Evolutionary conservation across 2,888 invertebrate species (phyloP).

Genomic region (Dolichomitus sp.): DNA sequence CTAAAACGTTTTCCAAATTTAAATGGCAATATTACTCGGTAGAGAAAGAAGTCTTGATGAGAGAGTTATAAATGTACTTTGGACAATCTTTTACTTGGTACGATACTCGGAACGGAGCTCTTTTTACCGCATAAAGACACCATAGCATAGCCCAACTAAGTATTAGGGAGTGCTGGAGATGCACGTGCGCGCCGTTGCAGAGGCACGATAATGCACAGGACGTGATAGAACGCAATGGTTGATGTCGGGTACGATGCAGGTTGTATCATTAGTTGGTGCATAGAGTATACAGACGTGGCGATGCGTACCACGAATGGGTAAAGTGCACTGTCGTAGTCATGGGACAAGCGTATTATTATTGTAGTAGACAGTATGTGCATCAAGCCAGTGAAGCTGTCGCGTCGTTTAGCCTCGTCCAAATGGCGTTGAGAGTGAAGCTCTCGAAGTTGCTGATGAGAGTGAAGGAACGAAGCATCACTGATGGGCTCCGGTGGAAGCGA

Average conservation of each 20-base stretch:
- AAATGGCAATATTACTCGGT: no score
- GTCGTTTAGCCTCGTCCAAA: constrained; percentile 45
- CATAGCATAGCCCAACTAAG: background rate
- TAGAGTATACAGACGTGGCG: constrained; percentile 10
- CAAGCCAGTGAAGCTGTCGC: constrained; percentile 32
- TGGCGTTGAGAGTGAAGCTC: constrained; percentile 23
- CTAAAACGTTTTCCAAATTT: no score
- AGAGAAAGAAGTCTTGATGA: no score
- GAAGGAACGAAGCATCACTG: constrained; percentile 38
- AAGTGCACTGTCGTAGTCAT: constrained; percentile 40
- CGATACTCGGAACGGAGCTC: background rate
- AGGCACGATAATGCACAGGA: constrained; percentile 39
- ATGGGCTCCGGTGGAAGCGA: constrained; percentile 23
- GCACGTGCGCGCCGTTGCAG: background rate
- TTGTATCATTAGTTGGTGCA: constrained; percentile 32
- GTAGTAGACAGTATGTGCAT: background rate
- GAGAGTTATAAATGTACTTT: no score
- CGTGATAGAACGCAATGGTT: constrained; percentile 48
- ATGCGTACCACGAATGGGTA: constrained; percentile 35
- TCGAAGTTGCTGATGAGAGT: constrained; percentile 32
- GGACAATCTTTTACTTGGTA: no score
- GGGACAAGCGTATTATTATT: constrained; percentile 39
- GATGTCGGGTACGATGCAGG: constrained; percentile 6
- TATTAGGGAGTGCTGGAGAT: constrained; percentile 32
- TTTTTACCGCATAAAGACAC: background rate